Base-by-base conservation (phyloP, 2,113 vertebrate genomes). In the Myotis lucifugus region DNA sequence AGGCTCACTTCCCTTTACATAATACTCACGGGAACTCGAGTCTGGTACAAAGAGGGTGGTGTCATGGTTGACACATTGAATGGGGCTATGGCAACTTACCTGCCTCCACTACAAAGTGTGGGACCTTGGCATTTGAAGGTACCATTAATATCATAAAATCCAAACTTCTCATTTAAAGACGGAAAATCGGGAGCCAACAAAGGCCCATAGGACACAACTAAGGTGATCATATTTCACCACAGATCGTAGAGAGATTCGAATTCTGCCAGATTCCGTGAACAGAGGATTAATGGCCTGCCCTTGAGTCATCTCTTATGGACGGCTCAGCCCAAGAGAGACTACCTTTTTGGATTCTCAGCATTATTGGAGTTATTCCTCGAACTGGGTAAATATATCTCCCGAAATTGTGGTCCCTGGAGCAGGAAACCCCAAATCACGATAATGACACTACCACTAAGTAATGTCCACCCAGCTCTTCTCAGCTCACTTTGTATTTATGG, bases 91-190 rank as follows among this genome's bases (percentile, higher is more conserved):
- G 10, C 46, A 84, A 76, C 37, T 79, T 19, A 11, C 13, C 21
- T 46, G 48, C 27, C 27, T 66, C n/a, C 25, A 93, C 64, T 72
- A 77, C 32, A 67, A 37, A 87, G 2, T 83, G 56, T 46, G 54
- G 59, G 77, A 88, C 2, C 27, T 73, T 73, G 32, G 19, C 69
- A 82, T 69, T 11, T 92, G 72, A 94, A 90, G 66, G 52, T 79
- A 67, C 4, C 15, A 84, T 84, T 81, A 66, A 14, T 64, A 94
- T 50, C 18, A 74, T 12, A 18, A 77, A 76, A 90, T 18, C 12
- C 29, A 88, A 95, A 74, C 19, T 67, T 85, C 27, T 67, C 34
- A 64, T 46, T 81, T 87, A 92, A 90, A 88, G 18, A 82, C 3
- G 32, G 15, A 9, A 78, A 78, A 81, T 17, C 4, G 50, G 52